Percentiles rank a stretch among this genome's conserved stretches.
These are phyloP conservation scores for Takifugu bimaculatus DNA, from an alignment of 2,113 vertebrate genomes.

Conservation along the genomic window DNA sequence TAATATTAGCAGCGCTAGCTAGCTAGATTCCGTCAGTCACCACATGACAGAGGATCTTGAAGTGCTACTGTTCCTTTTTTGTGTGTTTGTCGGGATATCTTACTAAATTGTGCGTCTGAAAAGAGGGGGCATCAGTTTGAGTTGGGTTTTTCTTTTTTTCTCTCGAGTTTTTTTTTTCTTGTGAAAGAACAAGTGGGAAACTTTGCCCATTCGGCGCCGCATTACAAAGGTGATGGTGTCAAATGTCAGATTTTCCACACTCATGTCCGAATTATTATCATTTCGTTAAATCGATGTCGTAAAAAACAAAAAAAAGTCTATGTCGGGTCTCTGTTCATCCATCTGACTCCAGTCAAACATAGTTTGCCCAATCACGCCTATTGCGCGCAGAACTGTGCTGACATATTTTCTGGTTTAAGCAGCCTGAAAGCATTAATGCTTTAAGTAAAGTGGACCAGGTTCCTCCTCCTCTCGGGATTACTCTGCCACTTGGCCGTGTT, in stretches of 20 bases:
- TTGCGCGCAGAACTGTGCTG: too few species aligned
- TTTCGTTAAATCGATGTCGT: too few species aligned
- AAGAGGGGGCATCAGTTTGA: not conserved
- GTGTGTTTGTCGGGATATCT: not conserved
- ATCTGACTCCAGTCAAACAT: too few species aligned
- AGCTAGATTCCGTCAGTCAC: conserved; percentile 71
- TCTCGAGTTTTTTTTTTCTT: not conserved
- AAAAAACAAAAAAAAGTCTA: too few species aligned
- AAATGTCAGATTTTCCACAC: conserved; percentile 23
- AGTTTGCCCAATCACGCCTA: too few species aligned
- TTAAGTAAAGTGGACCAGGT: not conserved
- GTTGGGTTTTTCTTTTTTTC: too few species aligned
- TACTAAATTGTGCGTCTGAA: not conserved
- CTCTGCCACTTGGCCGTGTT: conserved; percentile 23
- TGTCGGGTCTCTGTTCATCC: too few species aligned
- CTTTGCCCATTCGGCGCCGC: conserved; percentile 38
- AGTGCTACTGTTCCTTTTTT: not conserved
- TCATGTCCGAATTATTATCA: too few species aligned
- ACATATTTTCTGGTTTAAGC: too few species aligned
- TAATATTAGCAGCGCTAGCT: conserved; percentile 53
- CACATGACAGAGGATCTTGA: conserved; percentile 51
- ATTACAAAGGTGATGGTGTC: conserved; percentile 24
- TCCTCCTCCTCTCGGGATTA: conserved; percentile 5
- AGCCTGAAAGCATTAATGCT: not conserved
- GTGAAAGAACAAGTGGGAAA: conserved; percentile 36